A percentile compares a stretch with the other conserved stretches of the same genome.
Conservation (phyloP, 1,140 invertebrate genomes). For the Dendrolimus punctatus region DNA sequence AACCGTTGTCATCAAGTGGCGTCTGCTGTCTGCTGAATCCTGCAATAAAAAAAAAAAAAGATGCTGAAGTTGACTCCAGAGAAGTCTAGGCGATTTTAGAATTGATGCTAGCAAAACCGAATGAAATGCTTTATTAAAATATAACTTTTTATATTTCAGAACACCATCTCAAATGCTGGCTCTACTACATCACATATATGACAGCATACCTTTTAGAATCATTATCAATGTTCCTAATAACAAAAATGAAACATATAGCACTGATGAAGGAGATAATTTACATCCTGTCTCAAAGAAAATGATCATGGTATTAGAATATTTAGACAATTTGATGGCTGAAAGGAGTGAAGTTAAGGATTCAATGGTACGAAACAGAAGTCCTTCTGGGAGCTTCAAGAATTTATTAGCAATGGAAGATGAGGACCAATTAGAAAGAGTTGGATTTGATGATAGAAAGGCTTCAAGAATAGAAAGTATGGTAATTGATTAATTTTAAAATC, state of each 20-base stretch:
- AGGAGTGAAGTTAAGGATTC: constrained; percentile 33
- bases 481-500: too few species aligned
- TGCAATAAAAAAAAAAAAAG: too few species aligned
- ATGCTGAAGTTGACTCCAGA: too few species aligned
- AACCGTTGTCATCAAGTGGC: too few species aligned
- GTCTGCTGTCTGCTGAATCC: too few species aligned
- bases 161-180: constrained; percentile 32
- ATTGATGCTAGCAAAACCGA: too few species aligned
- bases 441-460: too few species aligned
- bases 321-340: constrained; percentile 38
- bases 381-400: constrained; percentile 31
- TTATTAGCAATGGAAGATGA: constrained; percentile 28
- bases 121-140: too few species aligned
- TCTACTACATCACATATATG: constrained; percentile 39
- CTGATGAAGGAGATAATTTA: constrained; percentile 10
- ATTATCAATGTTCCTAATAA: constrained; percentile 21
- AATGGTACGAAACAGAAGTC: constrained; percentile 19
- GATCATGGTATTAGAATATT: constrained; percentile 28
- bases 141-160: constrained; percentile 27
- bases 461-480: too few species aligned
- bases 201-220: constrained; percentile 35
- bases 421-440: not conserved
- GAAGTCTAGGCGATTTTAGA: too few species aligned
- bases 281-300: constrained; percentile 26
- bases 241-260: constrained; percentile 19